Evolutionary conservation across 2,113 vertebrate species (phyloP).

Genomic region (Cichladusa arquata): DNA sequence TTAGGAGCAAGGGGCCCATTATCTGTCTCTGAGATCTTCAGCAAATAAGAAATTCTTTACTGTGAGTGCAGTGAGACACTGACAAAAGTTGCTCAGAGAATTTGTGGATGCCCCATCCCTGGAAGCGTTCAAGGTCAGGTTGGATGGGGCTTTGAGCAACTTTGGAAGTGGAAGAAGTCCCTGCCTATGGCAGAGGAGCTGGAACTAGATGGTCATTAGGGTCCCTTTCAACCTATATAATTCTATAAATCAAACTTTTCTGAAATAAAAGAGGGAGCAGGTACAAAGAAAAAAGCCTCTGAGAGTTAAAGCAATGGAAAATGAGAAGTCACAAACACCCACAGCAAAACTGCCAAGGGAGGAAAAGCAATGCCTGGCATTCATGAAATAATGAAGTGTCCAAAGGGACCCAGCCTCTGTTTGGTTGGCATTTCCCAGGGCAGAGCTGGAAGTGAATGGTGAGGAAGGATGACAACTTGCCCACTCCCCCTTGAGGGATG

Average conservation of each 20-base stretch:
- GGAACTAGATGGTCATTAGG: not conserved
- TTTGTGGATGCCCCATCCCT: not conserved
- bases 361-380: not conserved
- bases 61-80: not conserved
- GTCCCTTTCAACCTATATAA: not conserved
- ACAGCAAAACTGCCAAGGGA: not conserved
- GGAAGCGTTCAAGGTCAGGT: not conserved
- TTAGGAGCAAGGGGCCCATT: not conserved
- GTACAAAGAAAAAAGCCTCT: not conserved
- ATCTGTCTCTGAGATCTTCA: not conserved
- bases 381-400: slow-evolving; percentile 38
- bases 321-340: slow-evolving; percentile 9
- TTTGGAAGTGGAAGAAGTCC: not conserved
- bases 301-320: slow-evolving; percentile 25
- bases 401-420: not conserved
- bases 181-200: not conserved
- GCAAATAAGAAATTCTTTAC: not conserved
- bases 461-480: not conserved
- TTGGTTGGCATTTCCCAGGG: not conserved
- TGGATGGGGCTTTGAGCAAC: not conserved
- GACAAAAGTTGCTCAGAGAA: not conserved
- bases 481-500: not conserved
- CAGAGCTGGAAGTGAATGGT: not conserved
- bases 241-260: not conserved
- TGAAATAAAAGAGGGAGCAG: not conserved